phyloP scores from a whole-genome alignment of 1,140 invertebrate genomes.

The Drosophila saltans region DNA sequence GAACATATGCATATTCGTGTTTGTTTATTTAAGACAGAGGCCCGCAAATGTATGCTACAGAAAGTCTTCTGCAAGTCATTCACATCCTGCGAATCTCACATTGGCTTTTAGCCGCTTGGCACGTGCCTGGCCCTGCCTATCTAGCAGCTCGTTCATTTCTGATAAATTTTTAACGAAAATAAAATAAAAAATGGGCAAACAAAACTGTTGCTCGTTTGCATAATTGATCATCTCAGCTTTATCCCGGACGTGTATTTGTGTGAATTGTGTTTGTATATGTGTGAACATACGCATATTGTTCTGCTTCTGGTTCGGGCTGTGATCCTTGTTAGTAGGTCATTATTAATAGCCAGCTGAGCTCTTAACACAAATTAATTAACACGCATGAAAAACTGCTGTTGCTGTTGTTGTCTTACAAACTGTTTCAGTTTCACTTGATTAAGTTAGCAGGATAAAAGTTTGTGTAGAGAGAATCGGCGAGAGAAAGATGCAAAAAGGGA shows the following conservation, averaged over 20 bases:
- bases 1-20: neutral
- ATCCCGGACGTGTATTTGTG: neutral
- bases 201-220: constrained; percentile 63
- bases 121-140: constrained; percentile 35
- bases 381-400: constrained; percentile 31
- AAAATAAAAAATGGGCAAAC: constrained; percentile 36
- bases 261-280: neutral
- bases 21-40: neutral
- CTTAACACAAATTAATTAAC: constrained; percentile 62
- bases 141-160: constrained; percentile 30
- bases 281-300: neutral
- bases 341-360: constrained; percentile 27
- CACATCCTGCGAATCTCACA: constrained; percentile 3
- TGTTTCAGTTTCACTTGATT: constrained; percentile 15
- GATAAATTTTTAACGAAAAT: constrained; percentile 61
- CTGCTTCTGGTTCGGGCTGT: neutral
- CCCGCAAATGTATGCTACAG: neutral
- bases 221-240: constrained; percentile 54
- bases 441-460: constrained; percentile 8
- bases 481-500: neutral
- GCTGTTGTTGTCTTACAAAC: constrained; percentile 3
- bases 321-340: constrained; percentile 33
- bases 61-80: constrained; percentile 22
- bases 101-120: constrained; percentile 41
- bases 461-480: neutral